These are phyloP conservation scores for Catharus bicknelli DNA, from an alignment of 2,113 vertebrate species.

Conservation along the genomic window DNA sequence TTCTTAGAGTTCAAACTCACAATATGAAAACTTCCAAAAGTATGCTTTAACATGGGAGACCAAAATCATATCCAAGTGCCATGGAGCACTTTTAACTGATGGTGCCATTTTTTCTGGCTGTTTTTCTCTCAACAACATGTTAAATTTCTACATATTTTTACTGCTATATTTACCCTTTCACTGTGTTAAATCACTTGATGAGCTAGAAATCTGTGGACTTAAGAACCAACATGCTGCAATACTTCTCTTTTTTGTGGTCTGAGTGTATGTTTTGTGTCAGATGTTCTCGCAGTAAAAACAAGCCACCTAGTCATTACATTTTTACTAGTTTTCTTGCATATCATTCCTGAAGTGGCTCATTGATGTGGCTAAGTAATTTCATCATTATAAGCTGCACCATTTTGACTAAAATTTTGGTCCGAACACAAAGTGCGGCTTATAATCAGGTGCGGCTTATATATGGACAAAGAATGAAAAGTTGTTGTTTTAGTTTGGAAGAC, in stretches of 20 bases:
- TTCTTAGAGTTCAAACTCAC: neutral
- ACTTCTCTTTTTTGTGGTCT: neutral
- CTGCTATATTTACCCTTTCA: neutral
- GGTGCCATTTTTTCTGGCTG: neutral
- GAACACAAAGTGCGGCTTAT: too few relatives aligned
- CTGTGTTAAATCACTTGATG: neutral
- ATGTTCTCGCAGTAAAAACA: neutral
- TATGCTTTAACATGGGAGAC: neutral
- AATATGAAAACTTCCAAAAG: neutral
- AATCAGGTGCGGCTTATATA: too few relatives aligned
- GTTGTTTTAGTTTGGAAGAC: too few relatives aligned
- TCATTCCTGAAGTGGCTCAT: neutral
- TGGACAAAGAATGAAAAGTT: too few relatives aligned
- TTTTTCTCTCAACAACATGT: neutral
- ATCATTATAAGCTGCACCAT: too few relatives aligned
- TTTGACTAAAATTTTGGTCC: too few relatives aligned
- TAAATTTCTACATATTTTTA: neutral
- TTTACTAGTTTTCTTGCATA: neutral
- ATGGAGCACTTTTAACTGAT: neutral
- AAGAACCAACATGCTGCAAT: neutral
- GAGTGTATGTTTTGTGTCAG: neutral
- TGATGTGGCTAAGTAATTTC: neutral
- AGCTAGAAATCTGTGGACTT: neutral
- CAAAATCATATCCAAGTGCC: neutral
- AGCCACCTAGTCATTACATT: neutral